Conservation (phyloP, 1,140 invertebrate species). For the Paramacrobiotus metropolitanus region DNA sequence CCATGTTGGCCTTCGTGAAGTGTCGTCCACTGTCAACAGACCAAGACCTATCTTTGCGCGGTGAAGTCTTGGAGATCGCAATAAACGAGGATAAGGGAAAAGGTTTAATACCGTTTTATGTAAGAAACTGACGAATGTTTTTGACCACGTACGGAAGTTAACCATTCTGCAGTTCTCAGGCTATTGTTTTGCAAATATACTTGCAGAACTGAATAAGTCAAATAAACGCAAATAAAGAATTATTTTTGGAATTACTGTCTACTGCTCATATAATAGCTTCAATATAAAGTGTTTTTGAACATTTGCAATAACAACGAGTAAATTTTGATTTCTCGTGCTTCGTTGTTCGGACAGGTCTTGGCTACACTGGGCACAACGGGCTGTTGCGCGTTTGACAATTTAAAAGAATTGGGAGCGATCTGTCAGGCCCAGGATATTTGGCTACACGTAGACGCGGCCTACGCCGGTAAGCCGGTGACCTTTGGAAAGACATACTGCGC, state of each 20-base stretch:
- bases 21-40: constrained; percentile 17
- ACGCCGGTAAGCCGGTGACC: constrained; percentile 36
- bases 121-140: no score
- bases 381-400: constrained; percentile 61
- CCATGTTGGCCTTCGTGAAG: constrained; percentile 40
- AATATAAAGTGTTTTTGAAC: no score
- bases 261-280: no score
- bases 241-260: not conserved
- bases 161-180: no score
- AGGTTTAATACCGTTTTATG: not conserved
- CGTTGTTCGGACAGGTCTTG: constrained; percentile 32
- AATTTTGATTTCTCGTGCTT: no score
- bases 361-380: constrained; percentile 70
- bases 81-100: not conserved
- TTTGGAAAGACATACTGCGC: constrained; percentile 17
- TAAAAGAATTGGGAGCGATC: constrained; percentile 62
- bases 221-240: not conserved
- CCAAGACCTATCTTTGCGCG: constrained; percentile 13
- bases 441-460: constrained; percentile 83
- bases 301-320: no score
- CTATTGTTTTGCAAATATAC: no score
- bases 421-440: constrained; percentile 49
- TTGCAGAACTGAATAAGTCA: no score
- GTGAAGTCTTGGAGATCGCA: constrained; percentile 11
- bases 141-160: no score